Percentiles rank a stretch among this genome's conserved stretches.
phyloP scores from a whole-genome alignment of 2,113 vertebrate species.

The Copsychus sechellarum region DNA sequence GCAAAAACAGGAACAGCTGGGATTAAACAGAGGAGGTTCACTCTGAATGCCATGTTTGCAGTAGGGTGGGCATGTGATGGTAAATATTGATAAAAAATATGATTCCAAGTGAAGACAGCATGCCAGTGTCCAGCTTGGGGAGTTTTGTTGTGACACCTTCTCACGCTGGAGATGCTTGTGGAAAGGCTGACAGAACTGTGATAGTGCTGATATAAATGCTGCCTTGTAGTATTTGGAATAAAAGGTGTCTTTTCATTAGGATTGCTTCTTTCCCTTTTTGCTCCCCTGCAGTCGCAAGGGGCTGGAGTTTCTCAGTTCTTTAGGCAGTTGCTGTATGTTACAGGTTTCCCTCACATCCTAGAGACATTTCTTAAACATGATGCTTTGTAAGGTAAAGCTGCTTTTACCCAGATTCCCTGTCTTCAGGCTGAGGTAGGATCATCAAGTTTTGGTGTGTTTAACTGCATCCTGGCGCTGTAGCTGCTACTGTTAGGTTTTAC shows the following conservation, averaged over 20 bases:
- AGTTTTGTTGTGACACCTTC: neutral
- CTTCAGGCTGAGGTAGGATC: neutral
- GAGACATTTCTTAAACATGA: neutral
- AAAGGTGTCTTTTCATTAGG: neutral
- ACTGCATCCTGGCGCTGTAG: neutral
- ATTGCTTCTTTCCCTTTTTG: neutral
- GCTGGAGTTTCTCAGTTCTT: neutral
- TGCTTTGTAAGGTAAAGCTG: neutral
- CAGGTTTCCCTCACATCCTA: neutral
- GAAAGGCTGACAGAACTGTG: neutral
- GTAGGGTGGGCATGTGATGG: neutral
- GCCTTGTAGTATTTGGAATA: neutral
- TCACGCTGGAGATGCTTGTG: rapidly evolving
- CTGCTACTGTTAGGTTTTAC: neutral
- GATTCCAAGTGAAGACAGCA: neutral
- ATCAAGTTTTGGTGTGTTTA: neutral
- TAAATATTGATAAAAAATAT: neutral
- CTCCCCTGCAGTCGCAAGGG: neutral
- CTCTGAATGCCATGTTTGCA: neutral
- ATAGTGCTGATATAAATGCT: neutral
- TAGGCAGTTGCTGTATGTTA: neutral
- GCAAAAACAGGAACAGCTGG: neutral
- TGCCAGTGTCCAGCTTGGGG: neutral
- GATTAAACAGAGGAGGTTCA: neutral
- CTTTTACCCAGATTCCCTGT: neutral